Base-by-base conservation (phyloP, 37 sponge, comb jelly and placozoan species). In the Chondrilla cf. caribensis region DNA sequence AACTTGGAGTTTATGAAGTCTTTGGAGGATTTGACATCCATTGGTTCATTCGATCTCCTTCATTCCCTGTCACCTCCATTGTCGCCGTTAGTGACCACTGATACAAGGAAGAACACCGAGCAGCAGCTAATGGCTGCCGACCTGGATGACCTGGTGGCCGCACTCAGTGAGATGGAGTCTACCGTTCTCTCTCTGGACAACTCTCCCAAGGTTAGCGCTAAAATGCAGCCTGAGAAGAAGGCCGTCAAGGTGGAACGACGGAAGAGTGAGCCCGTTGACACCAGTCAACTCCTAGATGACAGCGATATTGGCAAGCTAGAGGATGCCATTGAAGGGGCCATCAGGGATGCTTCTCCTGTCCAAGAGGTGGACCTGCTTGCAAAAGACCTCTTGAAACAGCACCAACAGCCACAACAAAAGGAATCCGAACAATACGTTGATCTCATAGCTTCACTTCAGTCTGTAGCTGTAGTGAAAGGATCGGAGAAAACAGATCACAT, bases 1-100 rank as follows among this genome's bases (percentile, higher is more conserved):
- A 73, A 21, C 44, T 37, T 73, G 41, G 76, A 73, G 42, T 73
- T 73, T 25, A 73, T 73, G 76, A 73, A 73, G 76, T 73, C 76
- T 6, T 22, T 73, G 21, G 76, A 73, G 25, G 44, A 73, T 25
- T 38, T 73, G 40, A 40, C 76, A 2, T 73, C 76, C 24, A 73
- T 73, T 21, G 76, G 76, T 2, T 43, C 76, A 11, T 73, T 43
- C 24, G 42, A 39, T 42, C 38, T 39, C 21, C 1, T 40, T 5
- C 2, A 8, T 15, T n/a, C 41, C 36, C 29, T 62, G 18, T 62
- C 64, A 7, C 29, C 64, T 62, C 64, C 64, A 6, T 6, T 62
- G 5, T 42, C 76, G 3, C 41, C 44, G 0, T 1, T 42, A 3
- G 76, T 36, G 44, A n/a, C 8, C 29, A 62, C 64, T 19, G 6